Evolutionary conservation across 2,113 vertebrate genomes (phyloP).

Genomic region (Barbus barbus): DNA sequence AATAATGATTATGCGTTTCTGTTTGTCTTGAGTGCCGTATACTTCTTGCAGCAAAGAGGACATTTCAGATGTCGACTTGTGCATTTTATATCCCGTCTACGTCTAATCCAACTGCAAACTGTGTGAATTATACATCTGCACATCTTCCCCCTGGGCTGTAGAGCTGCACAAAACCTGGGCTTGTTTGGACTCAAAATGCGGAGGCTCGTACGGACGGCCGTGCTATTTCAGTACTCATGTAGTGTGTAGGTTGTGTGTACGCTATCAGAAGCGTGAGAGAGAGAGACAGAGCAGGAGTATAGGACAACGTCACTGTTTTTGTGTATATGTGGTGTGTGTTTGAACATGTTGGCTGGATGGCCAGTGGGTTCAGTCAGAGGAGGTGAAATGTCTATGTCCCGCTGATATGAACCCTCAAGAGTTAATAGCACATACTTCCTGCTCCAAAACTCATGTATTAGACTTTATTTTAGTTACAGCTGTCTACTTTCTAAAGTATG

Average conservation of each 20-base stretch:
- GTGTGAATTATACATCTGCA: conserved; percentile 36
- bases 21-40: not conserved
- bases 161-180: not conserved
- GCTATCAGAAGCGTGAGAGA: no score
- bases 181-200: conserved; percentile 22
- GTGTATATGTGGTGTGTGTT: not conserved
- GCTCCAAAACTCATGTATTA: not conserved
- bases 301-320: not conserved
- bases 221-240: conserved; percentile 12
- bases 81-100: conserved; percentile 25
- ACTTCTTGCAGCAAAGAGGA: not conserved
- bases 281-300: not conserved
- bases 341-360: not conserved
- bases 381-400: not conserved
- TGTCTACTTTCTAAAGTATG: not conserved
- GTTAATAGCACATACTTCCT: not conserved
- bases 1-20: not conserved
- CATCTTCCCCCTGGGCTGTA: conserved; percentile 2
- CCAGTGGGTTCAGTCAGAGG: conserved; percentile 10
- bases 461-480: not conserved
- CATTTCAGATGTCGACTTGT: conserved; percentile 11
- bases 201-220: not conserved
- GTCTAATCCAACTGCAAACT: conserved; percentile 35
- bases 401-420: conserved; percentile 7
- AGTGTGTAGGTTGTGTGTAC: conserved; percentile 5